phyloP scores from a whole-genome alignment of 2,888 invertebrate species.

The Mythimna ferrago region DNA sequence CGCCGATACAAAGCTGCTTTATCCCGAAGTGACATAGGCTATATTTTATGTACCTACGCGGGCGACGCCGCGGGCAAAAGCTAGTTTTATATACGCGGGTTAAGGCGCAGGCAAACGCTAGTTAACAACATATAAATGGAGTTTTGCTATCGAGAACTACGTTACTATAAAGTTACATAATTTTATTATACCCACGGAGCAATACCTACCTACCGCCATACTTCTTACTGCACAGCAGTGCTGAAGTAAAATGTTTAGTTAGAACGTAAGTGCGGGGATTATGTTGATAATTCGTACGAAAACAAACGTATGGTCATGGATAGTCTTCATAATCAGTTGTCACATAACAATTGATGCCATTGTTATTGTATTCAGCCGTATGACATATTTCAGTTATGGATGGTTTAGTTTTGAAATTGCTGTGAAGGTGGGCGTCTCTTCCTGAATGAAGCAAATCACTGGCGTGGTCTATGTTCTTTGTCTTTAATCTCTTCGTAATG shows the following conservation, averaged over 20 bases:
- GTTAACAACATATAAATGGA: neutral
- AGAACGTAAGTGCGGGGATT: neutral
- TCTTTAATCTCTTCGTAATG: neutral
- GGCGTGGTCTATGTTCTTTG: neutral
- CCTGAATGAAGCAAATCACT: neutral
- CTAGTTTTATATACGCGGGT: too few species aligned
- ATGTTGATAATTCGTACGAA: conserved; percentile 36
- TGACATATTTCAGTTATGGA: conserved; percentile 1
- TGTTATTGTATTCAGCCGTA: conserved; percentile 32
- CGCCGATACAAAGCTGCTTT: too few species aligned
- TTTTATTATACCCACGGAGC: neutral
- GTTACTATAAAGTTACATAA: neutral
- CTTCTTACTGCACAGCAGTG: neutral
- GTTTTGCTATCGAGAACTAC: neutral
- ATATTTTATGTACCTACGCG: too few species aligned
- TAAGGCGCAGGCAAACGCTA: too few species aligned
- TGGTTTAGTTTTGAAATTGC: neutral
- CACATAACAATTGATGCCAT: conserved; percentile 7
- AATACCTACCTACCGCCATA: neutral
- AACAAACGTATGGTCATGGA: conserved; percentile 31
- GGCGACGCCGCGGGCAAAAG: too few species aligned
- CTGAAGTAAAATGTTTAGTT: conserved; percentile 18
- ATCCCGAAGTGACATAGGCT: too few species aligned
- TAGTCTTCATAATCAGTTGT: conserved; percentile 15
- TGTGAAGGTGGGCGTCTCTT: neutral